Evolutionary conservation across 2,113 vertebrate species (phyloP).

Genomic region (Bostrychus sinensis): DNA sequence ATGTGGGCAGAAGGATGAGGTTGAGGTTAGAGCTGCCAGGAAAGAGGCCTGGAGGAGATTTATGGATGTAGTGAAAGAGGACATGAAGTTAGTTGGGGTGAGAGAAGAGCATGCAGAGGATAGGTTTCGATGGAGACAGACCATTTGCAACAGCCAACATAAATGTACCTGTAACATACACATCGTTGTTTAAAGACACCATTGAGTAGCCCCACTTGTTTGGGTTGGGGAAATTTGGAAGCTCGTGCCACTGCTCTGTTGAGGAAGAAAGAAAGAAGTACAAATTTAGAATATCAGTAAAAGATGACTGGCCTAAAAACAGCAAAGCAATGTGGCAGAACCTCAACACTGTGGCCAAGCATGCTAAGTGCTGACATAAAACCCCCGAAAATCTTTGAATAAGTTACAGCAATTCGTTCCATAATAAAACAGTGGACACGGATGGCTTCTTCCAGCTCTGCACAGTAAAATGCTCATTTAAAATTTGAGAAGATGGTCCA

Average conservation of each 20-base stretch:
- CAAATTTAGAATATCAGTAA: not conserved
- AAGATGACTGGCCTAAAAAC: conserved; percentile 4
- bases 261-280: conserved; percentile 27
- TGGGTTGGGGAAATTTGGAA: conserved; percentile 94
- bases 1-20: too few relatives aligned
- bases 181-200: conserved; percentile 88
- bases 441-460: conserved; percentile 26
- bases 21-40: too few relatives aligned
- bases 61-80: too few relatives aligned
- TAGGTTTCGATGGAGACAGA: too few relatives aligned
- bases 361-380: conserved; percentile 20
- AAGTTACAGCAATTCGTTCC: conserved; percentile 28
- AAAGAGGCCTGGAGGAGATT: too few relatives aligned
- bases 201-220: conserved; percentile 98
- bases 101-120: too few relatives aligned
- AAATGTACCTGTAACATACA: conserved; percentile 92
- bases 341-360: not conserved
- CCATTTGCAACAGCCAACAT: not conserved
- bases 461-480: conserved; percentile 30
- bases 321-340: conserved; percentile 16
- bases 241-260: conserved; percentile 87
- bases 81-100: too few relatives aligned
- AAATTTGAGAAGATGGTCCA: conserved; percentile 44
- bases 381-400: conserved; percentile 26
- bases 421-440: conserved; percentile 33